A percentile compares a stretch with the other conserved stretches of the same genome.
Evolutionary conservation across 2,113 vertebrate genomes (phyloP).

Genomic region (Indicator maculatus): DNA sequence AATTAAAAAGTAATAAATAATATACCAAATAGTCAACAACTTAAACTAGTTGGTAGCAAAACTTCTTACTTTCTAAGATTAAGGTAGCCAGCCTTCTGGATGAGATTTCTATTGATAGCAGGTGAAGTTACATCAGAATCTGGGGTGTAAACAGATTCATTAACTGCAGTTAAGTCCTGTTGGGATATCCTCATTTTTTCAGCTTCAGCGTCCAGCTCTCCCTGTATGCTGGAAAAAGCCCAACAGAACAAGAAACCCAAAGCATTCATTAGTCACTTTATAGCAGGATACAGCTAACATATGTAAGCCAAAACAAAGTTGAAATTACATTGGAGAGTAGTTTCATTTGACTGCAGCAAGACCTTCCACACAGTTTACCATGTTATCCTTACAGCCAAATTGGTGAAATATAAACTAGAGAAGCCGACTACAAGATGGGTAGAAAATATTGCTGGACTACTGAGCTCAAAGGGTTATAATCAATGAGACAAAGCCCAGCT

Average conservation of each 20-base stretch:
- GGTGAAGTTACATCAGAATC: conserved; percentile 83
- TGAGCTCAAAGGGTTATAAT: background rate
- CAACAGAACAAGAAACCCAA: background rate
- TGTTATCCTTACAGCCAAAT: background rate
- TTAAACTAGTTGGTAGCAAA: background rate
- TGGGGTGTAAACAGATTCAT: conserved; percentile 89
- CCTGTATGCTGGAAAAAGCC: conserved; percentile 81
- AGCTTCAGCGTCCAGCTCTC: conserved; percentile 87
- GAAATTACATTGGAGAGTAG: background rate
- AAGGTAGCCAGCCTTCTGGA: conserved; percentile 97
- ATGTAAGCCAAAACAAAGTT: background rate
- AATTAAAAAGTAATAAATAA: background rate
- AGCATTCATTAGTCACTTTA: background rate
- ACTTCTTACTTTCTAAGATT: conserved; percentile 92
- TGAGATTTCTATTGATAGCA: conserved; percentile 89
- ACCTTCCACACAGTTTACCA: background rate
- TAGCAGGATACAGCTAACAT: background rate
- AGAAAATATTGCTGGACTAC: background rate
- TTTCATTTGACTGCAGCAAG: background rate
- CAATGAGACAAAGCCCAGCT: background rate
- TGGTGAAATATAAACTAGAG: background rate
- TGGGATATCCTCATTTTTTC: conserved; percentile 89
- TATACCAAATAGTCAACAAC: background rate
- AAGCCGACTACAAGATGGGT: background rate
- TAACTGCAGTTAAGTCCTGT: conserved; percentile 88